Percentiles rank a stretch among this genome's conserved stretches.
phyloP scores from a whole-genome alignment of 2,113 vertebrate genomes.

The Microcebus jonahi region DNA sequence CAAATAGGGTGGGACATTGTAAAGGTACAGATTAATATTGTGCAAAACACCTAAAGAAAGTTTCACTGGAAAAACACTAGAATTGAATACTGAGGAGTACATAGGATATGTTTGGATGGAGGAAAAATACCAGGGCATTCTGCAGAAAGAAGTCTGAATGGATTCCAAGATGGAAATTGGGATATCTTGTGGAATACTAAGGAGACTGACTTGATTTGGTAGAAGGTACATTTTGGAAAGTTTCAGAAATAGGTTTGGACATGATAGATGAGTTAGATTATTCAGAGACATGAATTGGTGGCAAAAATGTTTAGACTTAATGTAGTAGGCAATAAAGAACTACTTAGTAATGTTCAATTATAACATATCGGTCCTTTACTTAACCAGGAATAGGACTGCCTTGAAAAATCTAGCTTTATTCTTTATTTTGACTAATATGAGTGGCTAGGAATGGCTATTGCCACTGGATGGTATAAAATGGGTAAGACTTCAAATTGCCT shows the following conservation, averaged over 20 bases:
- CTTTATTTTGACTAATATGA: not conserved
- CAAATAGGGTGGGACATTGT: not conserved
- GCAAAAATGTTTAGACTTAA: not conserved
- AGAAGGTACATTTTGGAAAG: not conserved
- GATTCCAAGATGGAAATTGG: not conserved
- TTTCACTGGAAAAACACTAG: not conserved
- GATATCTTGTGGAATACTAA: not conserved
- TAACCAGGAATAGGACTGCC: not conserved
- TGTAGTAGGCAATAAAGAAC: not conserved
- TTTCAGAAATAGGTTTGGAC: not conserved
- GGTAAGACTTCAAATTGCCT: not conserved
- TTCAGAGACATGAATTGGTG: not conserved
- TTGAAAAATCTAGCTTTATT: conserved; percentile 9
- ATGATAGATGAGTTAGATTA: not conserved
- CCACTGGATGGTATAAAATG: not conserved
- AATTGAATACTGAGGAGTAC: not conserved
- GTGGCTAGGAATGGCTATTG: not conserved
- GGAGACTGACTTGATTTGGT: not conserved
- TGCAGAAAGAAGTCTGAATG: not conserved
- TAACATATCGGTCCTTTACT: not conserved
- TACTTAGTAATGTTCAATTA: not conserved
- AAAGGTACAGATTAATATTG: not conserved
- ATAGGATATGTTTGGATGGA: not conserved
- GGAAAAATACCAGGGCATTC: not conserved
- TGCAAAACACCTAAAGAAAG: not conserved